A percentile compares a stretch with the other conserved stretches of the same genome.
These are phyloP conservation scores for Rhyacichthys aspro DNA, from an alignment of 2,797 vertebrate genomes.

Conservation along the genomic window DNA sequence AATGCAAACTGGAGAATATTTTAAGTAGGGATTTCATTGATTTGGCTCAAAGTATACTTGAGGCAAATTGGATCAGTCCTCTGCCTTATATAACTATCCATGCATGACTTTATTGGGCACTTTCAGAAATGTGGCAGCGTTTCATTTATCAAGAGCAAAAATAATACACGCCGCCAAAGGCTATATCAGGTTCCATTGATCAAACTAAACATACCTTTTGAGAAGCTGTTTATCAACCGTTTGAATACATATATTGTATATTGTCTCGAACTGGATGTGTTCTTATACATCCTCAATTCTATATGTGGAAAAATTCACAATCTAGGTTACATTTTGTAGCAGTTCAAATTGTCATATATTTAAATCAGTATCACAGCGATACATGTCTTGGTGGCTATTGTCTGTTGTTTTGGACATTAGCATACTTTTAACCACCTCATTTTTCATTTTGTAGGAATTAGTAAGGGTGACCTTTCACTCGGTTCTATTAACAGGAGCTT, in stretches of 20 bases:
- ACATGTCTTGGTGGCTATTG: conserved; percentile 2
- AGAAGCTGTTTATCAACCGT: conserved; percentile 24
- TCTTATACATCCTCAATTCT: too few relatives aligned
- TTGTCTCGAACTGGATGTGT: too few relatives aligned
- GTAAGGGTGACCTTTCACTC: conserved; percentile 61
- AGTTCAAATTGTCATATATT: too few relatives aligned
- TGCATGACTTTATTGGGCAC: conserved; percentile 48
- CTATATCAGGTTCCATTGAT: conserved; percentile 59
- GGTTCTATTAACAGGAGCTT: conserved; percentile 53
- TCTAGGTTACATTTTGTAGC: too few relatives aligned
- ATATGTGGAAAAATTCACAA: conserved; percentile 1
- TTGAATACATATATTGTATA: conserved; percentile 38
- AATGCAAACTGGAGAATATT: conserved; percentile 8
- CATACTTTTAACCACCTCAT: conserved; percentile 43
- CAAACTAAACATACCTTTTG: conserved; percentile 40
- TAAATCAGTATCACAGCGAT: conserved; percentile 12
- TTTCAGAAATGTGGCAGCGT: conserved; percentile 51
- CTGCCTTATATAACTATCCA: conserved; percentile 28
- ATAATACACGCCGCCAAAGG: conserved; percentile 59
- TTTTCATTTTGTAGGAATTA: conserved; percentile 56
- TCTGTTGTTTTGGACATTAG: conserved; percentile 44
- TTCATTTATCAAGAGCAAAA: conserved; percentile 68
- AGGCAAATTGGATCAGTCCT: conserved; percentile 53
- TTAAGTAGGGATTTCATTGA: conserved; percentile 39
- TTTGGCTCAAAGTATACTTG: conserved; percentile 32